phyloP scores from a whole-genome alignment of 2,113 vertebrate genomes.

The Solenodon paradoxus region DNA sequence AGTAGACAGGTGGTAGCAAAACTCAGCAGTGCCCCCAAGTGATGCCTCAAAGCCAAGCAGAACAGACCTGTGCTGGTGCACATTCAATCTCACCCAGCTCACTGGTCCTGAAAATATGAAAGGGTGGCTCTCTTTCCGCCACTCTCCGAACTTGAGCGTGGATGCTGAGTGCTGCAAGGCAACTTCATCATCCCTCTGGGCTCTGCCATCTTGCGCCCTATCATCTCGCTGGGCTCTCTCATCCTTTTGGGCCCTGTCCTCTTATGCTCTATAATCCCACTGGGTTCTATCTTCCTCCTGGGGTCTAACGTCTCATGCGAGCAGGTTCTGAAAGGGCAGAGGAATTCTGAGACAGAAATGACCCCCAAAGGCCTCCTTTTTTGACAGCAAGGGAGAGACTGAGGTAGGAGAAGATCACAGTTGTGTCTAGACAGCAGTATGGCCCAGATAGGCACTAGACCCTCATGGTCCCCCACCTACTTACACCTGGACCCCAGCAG shows the following conservation, averaged over 20 bases:
- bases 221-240: no score
- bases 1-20: fast-evolving
- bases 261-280: background rate
- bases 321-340: background rate
- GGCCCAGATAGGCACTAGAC: background rate
- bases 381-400: background rate
- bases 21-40: fast-evolving
- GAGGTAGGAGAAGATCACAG: background rate
- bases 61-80: fast-evolving
- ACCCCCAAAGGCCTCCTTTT: background rate
- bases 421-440: background rate
- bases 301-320: background rate
- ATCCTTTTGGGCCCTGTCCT: background rate
- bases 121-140: background rate
- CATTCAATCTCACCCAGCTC: background rate
- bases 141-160: background rate
- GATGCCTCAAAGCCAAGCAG: background rate
- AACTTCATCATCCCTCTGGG: background rate
- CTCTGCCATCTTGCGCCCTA: background rate
- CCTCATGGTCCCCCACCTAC: background rate
- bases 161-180: fast-evolving
- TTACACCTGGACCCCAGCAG: background rate
- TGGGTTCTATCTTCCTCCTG: background rate
- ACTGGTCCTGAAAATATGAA: background rate
- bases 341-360: background rate